A percentile compares a stretch with the other conserved stretches of the same genome.
Conservation (phyloP, 30 jellyfish, hydroid and myxozoan genomes). For the Pelagia noctiluca region DNA sequence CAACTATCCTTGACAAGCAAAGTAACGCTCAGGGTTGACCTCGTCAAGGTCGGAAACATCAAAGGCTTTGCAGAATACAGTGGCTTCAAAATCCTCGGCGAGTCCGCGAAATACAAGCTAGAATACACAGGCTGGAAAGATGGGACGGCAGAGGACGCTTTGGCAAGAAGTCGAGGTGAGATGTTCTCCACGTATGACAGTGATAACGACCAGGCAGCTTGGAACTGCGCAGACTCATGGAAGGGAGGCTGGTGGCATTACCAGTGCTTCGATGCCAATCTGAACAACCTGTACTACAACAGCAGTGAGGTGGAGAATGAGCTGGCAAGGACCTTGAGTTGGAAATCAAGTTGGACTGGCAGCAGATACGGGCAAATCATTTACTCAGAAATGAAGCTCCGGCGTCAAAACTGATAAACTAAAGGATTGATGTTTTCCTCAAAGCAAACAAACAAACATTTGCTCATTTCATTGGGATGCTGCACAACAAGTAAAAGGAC, state of each 20-base stretch:
- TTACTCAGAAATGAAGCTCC: conserved; percentile 5
- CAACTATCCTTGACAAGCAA: not conserved
- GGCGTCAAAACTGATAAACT: no score
- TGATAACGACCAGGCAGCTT: not conserved
- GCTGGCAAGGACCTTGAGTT: not conserved
- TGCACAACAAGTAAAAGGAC: no score
- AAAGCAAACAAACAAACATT: no score
- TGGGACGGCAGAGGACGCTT: conserved; percentile 50
- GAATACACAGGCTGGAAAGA: conserved; percentile 7
- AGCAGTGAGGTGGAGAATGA: not conserved
- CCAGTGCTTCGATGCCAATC: conserved; percentile 21
- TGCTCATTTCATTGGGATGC: no score
- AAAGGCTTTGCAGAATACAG: conserved; percentile 29
- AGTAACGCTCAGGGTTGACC: not conserved
- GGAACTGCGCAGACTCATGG: conserved; percentile 14
- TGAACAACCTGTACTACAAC: conserved; percentile 9
- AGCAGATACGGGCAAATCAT: not conserved
- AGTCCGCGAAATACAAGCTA: conserved; percentile 21
- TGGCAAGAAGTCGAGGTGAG: conserved; percentile 4
- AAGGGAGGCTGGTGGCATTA: conserved; percentile 57
- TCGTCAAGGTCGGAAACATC: not conserved
- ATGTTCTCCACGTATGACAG: conserved; percentile 45
- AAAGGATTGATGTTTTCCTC: no score
- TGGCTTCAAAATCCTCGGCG: conserved; percentile 18
- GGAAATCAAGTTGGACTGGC: not conserved